A percentile compares a stretch with the other conserved stretches of the same genome.
These are phyloP conservation scores for Mormyrus lacerda DNA, from an alignment of 2,113 vertebrate species.

Conservation along the genomic window DNA sequence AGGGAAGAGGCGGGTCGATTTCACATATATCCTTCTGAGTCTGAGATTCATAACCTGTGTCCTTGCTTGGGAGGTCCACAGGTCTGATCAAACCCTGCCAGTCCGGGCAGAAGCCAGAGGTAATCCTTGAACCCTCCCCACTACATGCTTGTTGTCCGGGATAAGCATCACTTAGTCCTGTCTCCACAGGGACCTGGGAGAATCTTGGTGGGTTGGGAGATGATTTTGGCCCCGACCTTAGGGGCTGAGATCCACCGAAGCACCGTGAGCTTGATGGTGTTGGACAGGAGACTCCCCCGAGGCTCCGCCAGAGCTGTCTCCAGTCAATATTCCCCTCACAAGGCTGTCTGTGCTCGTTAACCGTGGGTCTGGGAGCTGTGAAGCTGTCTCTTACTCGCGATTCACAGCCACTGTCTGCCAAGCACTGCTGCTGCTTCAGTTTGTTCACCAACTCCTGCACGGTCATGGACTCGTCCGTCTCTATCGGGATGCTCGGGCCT, in stretches of 20 bases:
- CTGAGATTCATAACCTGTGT: conserved; percentile 1
- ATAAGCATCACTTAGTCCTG: background rate
- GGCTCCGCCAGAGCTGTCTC: background rate
- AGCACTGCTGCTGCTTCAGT: background rate
- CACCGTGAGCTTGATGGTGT: background rate
- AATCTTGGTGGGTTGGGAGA: background rate
- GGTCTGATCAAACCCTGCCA: background rate
- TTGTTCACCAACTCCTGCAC: conserved; percentile 11
- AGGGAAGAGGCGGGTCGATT: conserved; percentile 42
- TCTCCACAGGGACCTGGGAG: background rate
- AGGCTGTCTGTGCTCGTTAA: background rate
- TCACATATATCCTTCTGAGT: conserved; percentile 31
- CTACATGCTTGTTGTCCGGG: too few species aligned
- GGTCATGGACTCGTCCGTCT: conserved; percentile 19
- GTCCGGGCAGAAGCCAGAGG: background rate
- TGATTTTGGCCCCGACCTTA: background rate
- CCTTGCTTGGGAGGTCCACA: conserved; percentile 18
- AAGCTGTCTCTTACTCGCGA: too few species aligned
- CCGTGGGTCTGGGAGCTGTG: background rate
- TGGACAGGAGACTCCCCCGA: background rate
- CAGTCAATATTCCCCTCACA: background rate
- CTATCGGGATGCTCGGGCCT: conserved; percentile 5
- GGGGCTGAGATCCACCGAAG: background rate
- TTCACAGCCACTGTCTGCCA: background rate
- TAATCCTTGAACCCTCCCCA: background rate